Evolutionary conservation across 1,140 invertebrate genomes (phyloP).

Genomic region (Phenacoccus solenopsis): DNA sequence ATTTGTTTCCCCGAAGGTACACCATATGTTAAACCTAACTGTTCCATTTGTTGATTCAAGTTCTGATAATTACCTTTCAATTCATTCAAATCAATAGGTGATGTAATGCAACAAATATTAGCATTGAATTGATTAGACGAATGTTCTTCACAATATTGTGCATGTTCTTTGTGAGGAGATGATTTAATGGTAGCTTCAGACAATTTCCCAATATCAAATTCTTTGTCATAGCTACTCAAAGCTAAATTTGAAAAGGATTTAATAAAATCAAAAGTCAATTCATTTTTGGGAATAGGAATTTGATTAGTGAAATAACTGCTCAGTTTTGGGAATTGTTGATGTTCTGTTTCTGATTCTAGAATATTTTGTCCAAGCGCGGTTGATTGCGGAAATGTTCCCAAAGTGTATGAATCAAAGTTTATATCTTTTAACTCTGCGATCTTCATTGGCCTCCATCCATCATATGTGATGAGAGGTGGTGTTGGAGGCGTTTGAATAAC

Average conservation of each 20-base stretch:
- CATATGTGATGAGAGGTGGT: slow-evolving; percentile 59
- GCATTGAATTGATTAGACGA: not conserved
- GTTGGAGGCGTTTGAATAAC: slow-evolving; percentile 56
- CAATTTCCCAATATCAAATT: not conserved
- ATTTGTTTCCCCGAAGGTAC: slow-evolving; percentile 29
- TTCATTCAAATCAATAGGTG: not conserved
- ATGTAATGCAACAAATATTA: no score
- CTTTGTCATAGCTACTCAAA: not conserved
- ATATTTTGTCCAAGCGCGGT: slow-evolving; percentile 15
- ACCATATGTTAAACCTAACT: slow-evolving; percentile 23
- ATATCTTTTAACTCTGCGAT: slow-evolving; percentile 31
- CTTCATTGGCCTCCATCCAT: slow-evolving; percentile 39
- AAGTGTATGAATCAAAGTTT: not conserved
- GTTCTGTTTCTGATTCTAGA: not conserved
- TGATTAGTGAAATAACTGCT: not conserved
- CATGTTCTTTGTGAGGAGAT: not conserved
- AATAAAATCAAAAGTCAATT: slow-evolving; percentile 20
- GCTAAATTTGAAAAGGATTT: not conserved
- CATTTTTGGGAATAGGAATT: slow-evolving; percentile 24
- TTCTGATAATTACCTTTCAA: not conserved
- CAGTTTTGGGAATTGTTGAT: not conserved
- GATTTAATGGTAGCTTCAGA: not conserved
- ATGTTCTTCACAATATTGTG: not conserved
- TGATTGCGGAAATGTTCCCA: not conserved
- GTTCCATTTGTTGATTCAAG: not conserved